phyloP scores from a whole-genome alignment of 1,140 invertebrate species.

The Capitella teleta region DNA sequence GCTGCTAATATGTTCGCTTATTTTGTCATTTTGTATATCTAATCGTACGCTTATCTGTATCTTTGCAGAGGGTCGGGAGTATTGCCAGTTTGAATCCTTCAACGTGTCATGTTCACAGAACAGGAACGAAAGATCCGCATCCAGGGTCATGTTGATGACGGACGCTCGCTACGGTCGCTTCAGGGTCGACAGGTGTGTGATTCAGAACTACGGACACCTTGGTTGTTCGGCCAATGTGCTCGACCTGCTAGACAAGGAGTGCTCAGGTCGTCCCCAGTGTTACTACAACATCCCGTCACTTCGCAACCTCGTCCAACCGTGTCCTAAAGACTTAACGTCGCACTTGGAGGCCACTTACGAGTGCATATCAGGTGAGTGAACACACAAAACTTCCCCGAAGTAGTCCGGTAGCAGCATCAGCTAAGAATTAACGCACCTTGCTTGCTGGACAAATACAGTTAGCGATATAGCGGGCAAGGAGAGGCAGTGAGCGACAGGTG shows the following conservation, averaged over 20 bases:
- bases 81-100: background rate
- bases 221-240: constrained; percentile 5
- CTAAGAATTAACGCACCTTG: too few relatives aligned
- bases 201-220: constrained; percentile 3
- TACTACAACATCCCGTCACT: too few relatives aligned
- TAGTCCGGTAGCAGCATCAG: too few relatives aligned
- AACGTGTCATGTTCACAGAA: background rate
- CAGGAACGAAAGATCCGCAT: too few relatives aligned
- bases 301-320: constrained; percentile 7
- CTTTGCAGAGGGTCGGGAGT: background rate
- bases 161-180: constrained; percentile 7
- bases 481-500: too few relatives aligned
- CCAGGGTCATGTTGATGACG: background rate
- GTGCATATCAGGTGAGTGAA: constrained; percentile 8
- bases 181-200: constrained; percentile 1
- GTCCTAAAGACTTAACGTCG: constrained; percentile 9
- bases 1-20: too few relatives aligned
- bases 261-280: constrained; percentile 6
- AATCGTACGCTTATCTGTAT: too few relatives aligned
- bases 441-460: too few relatives aligned
- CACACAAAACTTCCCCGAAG: too few relatives aligned
- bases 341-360: constrained; percentile 9
- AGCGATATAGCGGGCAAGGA: too few relatives aligned
- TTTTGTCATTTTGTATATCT: too few relatives aligned
- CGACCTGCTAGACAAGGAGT: background rate